Base-by-base conservation (phyloP, 1,140 invertebrate genomes). In the Lanistes nyassanus region DNA sequence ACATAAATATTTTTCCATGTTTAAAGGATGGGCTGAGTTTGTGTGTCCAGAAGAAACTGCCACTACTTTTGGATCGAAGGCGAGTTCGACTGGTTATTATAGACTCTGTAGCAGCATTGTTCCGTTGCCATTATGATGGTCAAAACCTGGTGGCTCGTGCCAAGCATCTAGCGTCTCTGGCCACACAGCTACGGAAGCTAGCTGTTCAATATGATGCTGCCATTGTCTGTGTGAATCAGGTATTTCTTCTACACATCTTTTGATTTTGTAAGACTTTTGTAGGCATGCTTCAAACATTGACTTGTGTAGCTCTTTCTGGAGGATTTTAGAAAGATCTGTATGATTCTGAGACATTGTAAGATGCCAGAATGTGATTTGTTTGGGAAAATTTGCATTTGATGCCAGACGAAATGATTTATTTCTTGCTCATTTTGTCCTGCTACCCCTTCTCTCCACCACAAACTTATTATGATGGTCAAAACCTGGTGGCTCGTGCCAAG, bases 31-130 rank as follows among this genome's bases (percentile, higher is more conserved):
- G 90, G 64, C 83, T 95, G 36, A 89, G 92, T 55, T 79, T 88
- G 19, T 94, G 93, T 83, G 80, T 94, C 2, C 81, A 81, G 4
- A 83, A 88, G 62, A 90, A 90, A 73, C 82, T 94, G 13, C 90
- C 90, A 19, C 55, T 82, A 29, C 79, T 91, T 42, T 78, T 94
- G 74, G 80, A 83, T n/a, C 83, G 78, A 60, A 83, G 89, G 58
- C 88, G 89, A 76, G 91, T 95, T 66, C 92, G 92, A 7, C 83
- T 95, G 26, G 88, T 95, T 70, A 85, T 95, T 4, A 90, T 95
- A 29, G 94, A 95, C 85, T 95, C 94, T 4, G 92, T 95, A 75
- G 93, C 94, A 29, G 93, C 92, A 5, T 86, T 93, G 39, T 94
- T 93, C 84, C 90, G 94, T 42, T 89, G 90, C 39, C 93, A 93